Conservation (phyloP, 2,113 vertebrate genomes). For the Antidorcas marsupialis region DNA sequence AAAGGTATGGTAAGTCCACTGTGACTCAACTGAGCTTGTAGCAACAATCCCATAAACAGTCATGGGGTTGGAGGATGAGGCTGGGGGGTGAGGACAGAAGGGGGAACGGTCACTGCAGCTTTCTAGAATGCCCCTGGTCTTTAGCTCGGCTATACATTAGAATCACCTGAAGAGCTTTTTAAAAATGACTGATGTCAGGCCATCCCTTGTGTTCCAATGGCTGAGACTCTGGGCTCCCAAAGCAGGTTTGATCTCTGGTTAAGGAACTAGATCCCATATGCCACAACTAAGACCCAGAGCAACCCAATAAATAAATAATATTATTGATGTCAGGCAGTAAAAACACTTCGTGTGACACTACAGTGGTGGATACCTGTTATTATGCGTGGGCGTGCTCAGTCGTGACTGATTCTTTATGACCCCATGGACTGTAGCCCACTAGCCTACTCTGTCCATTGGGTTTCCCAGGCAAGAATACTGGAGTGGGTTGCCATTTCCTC, state of each 20-base stretch:
- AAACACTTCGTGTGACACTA: background rate
- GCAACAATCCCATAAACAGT: background rate
- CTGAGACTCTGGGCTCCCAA: background rate
- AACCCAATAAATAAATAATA: background rate
- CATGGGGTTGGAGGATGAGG: background rate
- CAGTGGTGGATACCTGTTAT: background rate
- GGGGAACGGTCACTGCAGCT: background rate
- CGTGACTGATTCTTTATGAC: background rate
- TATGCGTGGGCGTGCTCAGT: background rate
- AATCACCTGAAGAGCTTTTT: background rate
- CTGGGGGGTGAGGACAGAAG: background rate
- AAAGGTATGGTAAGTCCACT: background rate
- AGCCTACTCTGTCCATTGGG: background rate
- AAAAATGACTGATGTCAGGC: background rate
- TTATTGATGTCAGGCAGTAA: background rate
- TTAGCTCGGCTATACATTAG: accelerated
- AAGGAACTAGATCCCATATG: background rate
- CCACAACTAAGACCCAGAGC: background rate
- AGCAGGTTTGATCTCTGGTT: background rate
- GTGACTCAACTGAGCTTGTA: background rate
- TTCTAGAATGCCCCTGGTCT: background rate
- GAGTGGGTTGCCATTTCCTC: background rate
- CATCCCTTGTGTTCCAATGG: background rate
- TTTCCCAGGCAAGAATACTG: background rate
- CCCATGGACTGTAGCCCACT: background rate